Evolutionary conservation across 2,888 invertebrate species (phyloP), one percentile per base, ranked within the genome.

Genomic region (Chaetoderma sp.): DNA sequence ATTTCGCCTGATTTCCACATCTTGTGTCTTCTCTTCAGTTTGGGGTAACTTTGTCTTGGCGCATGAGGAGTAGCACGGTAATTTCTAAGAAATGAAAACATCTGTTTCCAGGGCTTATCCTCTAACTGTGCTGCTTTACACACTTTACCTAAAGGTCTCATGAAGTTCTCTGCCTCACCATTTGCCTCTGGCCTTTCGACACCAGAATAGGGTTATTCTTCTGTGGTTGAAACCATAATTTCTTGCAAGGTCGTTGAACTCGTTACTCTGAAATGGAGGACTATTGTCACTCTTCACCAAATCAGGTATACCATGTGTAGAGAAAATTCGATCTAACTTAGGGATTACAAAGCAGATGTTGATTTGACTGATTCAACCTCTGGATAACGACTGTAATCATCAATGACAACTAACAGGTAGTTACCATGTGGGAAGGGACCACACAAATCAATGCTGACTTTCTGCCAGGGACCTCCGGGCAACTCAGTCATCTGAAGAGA

Each of bases 171-270:
- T 45, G 21, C 8, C 21, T 45, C 47, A 23, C 47, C 47, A 45
- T 45, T 45, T n/a, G 47, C 18, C 21, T 45, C 47, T 10, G 47
- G 47, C 47, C 47, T n/a, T n/a, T n/a, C n/a, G n/a, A n/a, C n/a
- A n/a, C n/a, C n/a, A 10, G 47, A 18, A 45, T 6, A 23, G 47
- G 8, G 18, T 45, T 6, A 45, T n/a, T 45, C 21, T 45, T 18
- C 18, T n/a, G 18, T 45, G 47, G 16, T 45, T 45, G 18, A 45
- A 45, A 23, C 47, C 47, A 6, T 18, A 18, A n/a, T n/a, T 10
- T 45, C 6, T 8, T n/a, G 47, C 47, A 23, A 45, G 21, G 47
- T 23, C 10, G 8, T n/a, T n/a, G 18, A n/a, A 18, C 6, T 45
- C 47, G 16, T 8, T 45, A 10, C 47, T 18, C 8, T 45, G 8